Base-by-base conservation (phyloP, 2,888 invertebrate species). In the Leucoma salicis region DNA sequence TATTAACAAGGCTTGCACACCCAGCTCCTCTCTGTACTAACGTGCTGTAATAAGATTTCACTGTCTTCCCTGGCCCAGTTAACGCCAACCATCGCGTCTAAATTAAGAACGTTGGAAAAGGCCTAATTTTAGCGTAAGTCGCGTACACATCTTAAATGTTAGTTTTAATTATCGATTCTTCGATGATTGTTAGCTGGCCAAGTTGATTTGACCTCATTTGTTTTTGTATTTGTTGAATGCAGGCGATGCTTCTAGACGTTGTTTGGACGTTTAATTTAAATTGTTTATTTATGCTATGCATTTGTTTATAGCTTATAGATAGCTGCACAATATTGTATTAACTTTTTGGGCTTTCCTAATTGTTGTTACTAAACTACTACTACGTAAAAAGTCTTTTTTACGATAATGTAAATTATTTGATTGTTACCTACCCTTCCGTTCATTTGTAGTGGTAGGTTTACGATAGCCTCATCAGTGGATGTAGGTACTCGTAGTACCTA, bases 1-100 rank as follows among this genome's bases (percentile, higher is more conserved):
- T 72, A 74, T 68, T 71, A 70, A 68, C 60, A 62, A 67, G 55
- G 62, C 49, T 62, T 62, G 52, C 49, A 56, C 64, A 53, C 68
- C 63, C 63, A 64, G n/a, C n/a, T n/a, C n/a, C n/a, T n/a, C 69
- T 57, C 55, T 48, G 38, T 33, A 57, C 64, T 63, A 63, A 65
- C 44, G 62, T 42, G 51, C 53, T 35, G 59, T 57, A 52, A 66
- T 69, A 68, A 60, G 57, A 49, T 71, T 70, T 67, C 63, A 66
- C 57, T 49, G 57, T 56, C 50, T 43, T 42, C 57, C 54, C 48
- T 66, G 73, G 21, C 60, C 69, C 56, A 69, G 58, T 68, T 71
- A 61, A 53, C 46, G 48, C 46, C 35, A 27, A 61, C 59, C 54
- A 64, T 53, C 61, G 49, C 42, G 52, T 56, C 67, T 70, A 70